These are phyloP conservation scores for Pemphredon lugubris DNA, from an alignment of 2,888 invertebrate genomes.

Conservation along the genomic window DNA sequence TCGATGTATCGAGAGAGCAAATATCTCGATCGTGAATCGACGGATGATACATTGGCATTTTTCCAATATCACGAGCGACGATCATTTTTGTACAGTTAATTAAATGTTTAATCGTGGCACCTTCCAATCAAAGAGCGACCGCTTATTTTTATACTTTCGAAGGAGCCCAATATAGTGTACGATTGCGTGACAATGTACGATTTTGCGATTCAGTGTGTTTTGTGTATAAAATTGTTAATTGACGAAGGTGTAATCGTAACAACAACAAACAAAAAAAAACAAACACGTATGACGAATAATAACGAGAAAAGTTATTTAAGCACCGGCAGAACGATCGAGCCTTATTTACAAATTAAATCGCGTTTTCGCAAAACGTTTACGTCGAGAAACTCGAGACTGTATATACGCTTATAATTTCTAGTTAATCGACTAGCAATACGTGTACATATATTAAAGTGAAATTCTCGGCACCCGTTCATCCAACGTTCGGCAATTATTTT, in stretches of 20 bases:
- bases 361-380: not conserved
- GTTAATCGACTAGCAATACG: not conserved
- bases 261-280: slow-evolving; percentile 22
- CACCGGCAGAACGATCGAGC: slow-evolving; percentile 27
- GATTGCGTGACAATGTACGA: slow-evolving; percentile 47
- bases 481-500: slow-evolving; percentile 1
- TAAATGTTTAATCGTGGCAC: slow-evolving; percentile 1
- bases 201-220: slow-evolving; percentile 37
- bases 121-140: slow-evolving; percentile 14
- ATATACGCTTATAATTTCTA: slow-evolving; percentile 10
- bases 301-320: slow-evolving; percentile 29
- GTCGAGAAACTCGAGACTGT: not conserved
- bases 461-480: too few relatives aligned
- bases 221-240: slow-evolving; percentile 32
- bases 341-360: slow-evolving; percentile 10
- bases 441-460: not conserved
- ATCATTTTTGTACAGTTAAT: slow-evolving; percentile 25
- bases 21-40: too few relatives aligned
- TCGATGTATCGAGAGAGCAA: too few relatives aligned
- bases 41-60: too few relatives aligned
- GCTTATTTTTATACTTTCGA: slow-evolving; percentile 28
- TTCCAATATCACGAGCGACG: too few relatives aligned
- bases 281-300: slow-evolving; percentile 15
- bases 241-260: too few relatives aligned
- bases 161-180: slow-evolving; percentile 22